Conservation (phyloP, 2,888 invertebrate species). For the Gasteruption jaculator region DNA sequence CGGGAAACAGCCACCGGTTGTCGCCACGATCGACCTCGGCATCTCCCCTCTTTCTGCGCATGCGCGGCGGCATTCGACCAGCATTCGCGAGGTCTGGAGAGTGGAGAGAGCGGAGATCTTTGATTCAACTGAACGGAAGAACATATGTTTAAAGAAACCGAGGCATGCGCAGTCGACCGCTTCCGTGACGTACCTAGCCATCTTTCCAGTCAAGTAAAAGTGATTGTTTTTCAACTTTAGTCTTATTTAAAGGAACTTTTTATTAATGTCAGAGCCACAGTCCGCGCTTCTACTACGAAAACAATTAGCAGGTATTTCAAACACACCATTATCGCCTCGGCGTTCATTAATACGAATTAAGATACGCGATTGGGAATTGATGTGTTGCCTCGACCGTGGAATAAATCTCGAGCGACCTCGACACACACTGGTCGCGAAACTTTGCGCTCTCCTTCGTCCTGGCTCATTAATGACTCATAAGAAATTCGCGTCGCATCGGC, state of each 20-base stretch:
- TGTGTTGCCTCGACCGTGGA: constrained; percentile 36
- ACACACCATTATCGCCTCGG: constrained; percentile 16
- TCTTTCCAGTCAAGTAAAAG: constrained; percentile 66
- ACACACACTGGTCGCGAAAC: no score
- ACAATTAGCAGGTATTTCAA: constrained; percentile 86
- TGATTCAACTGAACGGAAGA: no score
- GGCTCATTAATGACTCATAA: no score
- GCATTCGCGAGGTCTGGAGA: no score
- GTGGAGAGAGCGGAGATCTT: no score
- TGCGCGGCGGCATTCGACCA: no score
- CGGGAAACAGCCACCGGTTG: no score
- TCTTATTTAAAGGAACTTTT: constrained; percentile 73
- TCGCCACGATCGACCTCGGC: no score
- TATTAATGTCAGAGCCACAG: constrained; percentile 94
- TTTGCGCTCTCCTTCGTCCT: no score
- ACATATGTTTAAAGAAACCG: constrained; percentile 47
- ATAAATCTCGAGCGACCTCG: constrained; percentile 44
- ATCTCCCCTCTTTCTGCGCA: no score
- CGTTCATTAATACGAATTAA: constrained; percentile 35
- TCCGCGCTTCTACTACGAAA: constrained; percentile 91
- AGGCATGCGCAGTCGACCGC: constrained; percentile 47
- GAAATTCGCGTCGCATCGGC: no score
- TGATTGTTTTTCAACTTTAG: constrained; percentile 69
- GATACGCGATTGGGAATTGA: constrained; percentile 5
- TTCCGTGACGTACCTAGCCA: constrained; percentile 58